phyloP scores from a whole-genome alignment of 2,797 vertebrate genomes.

The Xenentodon cancila region DNA sequence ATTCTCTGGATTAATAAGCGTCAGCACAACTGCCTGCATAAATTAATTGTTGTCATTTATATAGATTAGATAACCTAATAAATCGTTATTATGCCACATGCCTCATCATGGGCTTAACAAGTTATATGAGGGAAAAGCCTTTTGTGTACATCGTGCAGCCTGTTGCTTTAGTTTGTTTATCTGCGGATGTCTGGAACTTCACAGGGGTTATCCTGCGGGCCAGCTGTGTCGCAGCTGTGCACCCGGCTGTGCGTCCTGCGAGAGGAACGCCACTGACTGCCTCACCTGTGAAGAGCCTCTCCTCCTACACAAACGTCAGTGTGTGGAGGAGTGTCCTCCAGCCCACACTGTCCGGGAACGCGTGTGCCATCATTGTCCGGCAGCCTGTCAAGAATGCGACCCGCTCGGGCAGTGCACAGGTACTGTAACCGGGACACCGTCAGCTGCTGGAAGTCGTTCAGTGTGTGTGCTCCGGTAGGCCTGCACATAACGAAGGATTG shows the following conservation, averaged over 20 bases:
- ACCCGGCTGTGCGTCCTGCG: constrained; percentile 83
- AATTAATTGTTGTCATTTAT: too few relatives aligned
- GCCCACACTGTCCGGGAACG: constrained; percentile 73
- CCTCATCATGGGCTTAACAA: background rate
- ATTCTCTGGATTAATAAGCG: too few relatives aligned
- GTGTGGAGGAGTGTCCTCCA: constrained; percentile 83
- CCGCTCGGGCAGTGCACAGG: constrained; percentile 86
- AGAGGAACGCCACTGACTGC: constrained; percentile 83
- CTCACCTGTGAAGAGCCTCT: constrained; percentile 83
- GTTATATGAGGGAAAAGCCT: background rate
- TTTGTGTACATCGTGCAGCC: background rate
- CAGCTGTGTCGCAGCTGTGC: constrained; percentile 80
- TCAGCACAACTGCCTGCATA: too few relatives aligned
- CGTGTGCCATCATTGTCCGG: constrained; percentile 84
- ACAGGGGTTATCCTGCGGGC: constrained; percentile 76
- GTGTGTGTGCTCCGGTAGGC: background rate
- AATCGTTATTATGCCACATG: background rate
- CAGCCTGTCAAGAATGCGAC: constrained; percentile 85
- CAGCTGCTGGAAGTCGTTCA: too few relatives aligned
- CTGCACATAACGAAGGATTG: too few relatives aligned
- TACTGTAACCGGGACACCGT: constrained; percentile 50
- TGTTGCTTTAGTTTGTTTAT: background rate
- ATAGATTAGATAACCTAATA: too few relatives aligned
- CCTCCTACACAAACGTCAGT: constrained; percentile 82
- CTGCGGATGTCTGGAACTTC: background rate